phyloP scores from a whole-genome alignment of 2,113 vertebrate genomes.

The Pluvianellus socialis region DNA sequence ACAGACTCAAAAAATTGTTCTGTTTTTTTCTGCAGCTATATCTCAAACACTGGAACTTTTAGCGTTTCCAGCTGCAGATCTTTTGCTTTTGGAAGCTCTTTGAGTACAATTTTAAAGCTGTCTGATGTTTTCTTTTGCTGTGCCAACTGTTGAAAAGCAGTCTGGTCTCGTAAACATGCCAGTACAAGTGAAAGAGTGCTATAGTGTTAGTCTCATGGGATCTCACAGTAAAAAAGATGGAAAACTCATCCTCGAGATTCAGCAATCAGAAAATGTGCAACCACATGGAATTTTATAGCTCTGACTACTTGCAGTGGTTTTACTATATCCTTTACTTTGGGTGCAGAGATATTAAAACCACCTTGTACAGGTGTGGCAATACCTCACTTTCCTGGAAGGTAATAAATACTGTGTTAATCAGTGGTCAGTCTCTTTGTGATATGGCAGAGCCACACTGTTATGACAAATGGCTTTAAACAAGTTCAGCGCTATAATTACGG shows the following conservation, averaged over 20 bases:
- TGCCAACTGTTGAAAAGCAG: slow-evolving; percentile 16
- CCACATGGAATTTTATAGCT: neutral
- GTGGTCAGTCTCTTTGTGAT: slow-evolving; percentile 70
- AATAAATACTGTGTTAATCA: slow-evolving; percentile 69
- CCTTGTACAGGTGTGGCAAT: slow-evolving; percentile 26
- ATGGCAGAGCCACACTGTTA: slow-evolving; percentile 62
- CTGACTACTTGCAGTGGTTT: neutral
- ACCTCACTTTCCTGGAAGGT: slow-evolving; percentile 42
- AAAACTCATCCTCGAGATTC: slow-evolving; percentile 5
- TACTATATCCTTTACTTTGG: slow-evolving; percentile 13
- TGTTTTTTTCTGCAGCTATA: neutral
- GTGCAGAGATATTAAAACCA: slow-evolving; percentile 21
- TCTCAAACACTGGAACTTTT: neutral
- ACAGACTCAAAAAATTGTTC: neutral
- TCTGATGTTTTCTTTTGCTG: neutral
- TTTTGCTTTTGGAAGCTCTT: neutral
- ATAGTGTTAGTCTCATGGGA: neutral
- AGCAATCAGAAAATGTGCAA: neutral
- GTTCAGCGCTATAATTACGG: slow-evolving; percentile 75
- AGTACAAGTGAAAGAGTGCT: neutral
- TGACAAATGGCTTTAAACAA: slow-evolving; percentile 79
- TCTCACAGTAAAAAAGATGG: neutral
- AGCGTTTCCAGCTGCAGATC: neutral
- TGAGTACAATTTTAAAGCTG: neutral
- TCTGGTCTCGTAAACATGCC: neutral